Base-by-base conservation (phyloP, 2,888 invertebrate species). In the Tetranychus truncatus region DNA sequence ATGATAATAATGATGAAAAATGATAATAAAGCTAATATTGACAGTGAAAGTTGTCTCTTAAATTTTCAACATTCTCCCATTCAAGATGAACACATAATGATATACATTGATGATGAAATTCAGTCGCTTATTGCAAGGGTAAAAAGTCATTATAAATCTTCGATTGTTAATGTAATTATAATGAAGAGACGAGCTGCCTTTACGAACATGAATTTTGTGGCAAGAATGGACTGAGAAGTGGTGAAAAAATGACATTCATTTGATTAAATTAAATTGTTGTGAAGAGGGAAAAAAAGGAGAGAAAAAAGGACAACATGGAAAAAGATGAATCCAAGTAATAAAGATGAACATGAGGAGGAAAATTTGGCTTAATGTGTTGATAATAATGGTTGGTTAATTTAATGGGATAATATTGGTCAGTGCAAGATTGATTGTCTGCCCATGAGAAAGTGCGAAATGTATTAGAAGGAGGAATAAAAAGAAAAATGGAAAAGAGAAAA, bases 381-480 rank as follows among this genome's bases (percentile, higher is more conserved):
- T 55, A 55, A 55, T 55, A 55, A 55, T 55, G 55, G 55, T 55
- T 55, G 55, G 55, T 55, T 15, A 55, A 55, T 55, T 55, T 55
- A 55, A 55, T 55, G 55, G 55, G 55, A 55, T 55, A 55, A 55
- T 55, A 55, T 55, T 55, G 55, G 55, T 55, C 55, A 55, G 55
- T 55, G 34, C 34, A 55, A 55, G 55, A 55, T 55, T 55, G 55
- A 55, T 55, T 55, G 55, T 15, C 55, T 55, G 55, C 0, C 55
- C 15, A 55, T 55, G 11, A 55, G 55, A 55, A 15, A 55, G 55
- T 15, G 9, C 6, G 55, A 15, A 55, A 15, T 55, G 1, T 7
- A 55, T 55, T 55, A 6, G 9, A 55, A 55, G 55, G 2, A 55
- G 6, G 55, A 55, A 55, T 9, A 55, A 15, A 15, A 55, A 55